phyloP scores from a whole-genome alignment of 2,113 vertebrate species.

The Chauna torquata region DNA sequence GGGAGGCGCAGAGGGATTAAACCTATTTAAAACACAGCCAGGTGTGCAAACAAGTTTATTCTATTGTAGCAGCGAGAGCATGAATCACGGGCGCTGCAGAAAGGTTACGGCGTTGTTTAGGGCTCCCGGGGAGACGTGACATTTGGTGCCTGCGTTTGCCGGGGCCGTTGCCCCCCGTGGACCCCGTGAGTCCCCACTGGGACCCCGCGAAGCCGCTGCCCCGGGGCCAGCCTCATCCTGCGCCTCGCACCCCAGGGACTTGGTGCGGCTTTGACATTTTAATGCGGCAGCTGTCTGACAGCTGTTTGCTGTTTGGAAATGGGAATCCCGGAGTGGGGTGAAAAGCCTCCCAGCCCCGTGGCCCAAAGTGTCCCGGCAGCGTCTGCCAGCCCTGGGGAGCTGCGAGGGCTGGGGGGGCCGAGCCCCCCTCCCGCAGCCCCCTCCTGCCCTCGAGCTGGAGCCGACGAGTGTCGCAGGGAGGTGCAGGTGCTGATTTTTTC shows the following conservation, averaged over 20 bases:
- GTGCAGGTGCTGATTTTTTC: fast-evolving
- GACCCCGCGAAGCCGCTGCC: not conserved
- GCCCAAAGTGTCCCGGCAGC: too few relatives aligned
- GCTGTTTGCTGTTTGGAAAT: not conserved
- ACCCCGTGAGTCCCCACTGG: not conserved
- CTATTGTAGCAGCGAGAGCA: not conserved
- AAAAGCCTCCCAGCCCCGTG: not conserved
- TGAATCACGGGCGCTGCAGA: not conserved
- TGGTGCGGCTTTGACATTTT: not conserved
- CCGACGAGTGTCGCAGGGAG: fast-evolving
- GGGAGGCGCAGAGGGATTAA: conserved; percentile 23
- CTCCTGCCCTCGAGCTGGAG: not conserved
- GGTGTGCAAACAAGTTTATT: conserved; percentile 64
- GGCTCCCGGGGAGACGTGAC: not conserved
- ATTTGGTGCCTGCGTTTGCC: not conserved
- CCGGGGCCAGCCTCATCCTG: not conserved
- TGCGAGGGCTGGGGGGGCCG: too few relatives aligned
- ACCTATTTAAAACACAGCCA: conserved; percentile 41
- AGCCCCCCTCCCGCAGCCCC: not conserved
- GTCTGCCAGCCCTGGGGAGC: too few relatives aligned
- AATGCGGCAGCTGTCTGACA: not conserved
- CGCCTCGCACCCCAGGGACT: not conserved
- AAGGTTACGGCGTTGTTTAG: not conserved
- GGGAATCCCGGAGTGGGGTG: fast-evolving
- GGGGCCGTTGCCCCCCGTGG: not conserved